Conservation (phyloP, 35 echinoderm and acorn worm species). For the Ptychodera flava region DNA sequence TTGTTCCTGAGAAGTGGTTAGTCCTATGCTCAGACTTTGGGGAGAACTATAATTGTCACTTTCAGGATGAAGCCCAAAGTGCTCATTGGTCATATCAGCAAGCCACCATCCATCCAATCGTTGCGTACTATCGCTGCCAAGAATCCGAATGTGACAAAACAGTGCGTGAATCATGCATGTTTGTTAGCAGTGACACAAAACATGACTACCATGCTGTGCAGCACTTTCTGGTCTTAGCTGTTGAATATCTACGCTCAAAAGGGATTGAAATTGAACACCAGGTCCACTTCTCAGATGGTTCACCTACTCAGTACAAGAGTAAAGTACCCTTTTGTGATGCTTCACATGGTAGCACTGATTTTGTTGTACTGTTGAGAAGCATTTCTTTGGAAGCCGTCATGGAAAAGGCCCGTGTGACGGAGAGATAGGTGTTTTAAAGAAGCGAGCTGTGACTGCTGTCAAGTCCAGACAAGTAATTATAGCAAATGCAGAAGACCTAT, state of each 20-base stretch:
- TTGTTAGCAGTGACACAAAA: slow-evolving; percentile 30
- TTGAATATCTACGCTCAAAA: not conserved
- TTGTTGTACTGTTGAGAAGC: slow-evolving; percentile 36
- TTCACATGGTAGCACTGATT: slow-evolving; percentile 14
- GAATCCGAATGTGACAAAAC: slow-evolving; percentile 1
- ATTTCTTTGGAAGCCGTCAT: slow-evolving; percentile 58
- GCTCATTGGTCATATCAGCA: slow-evolving; percentile 57
- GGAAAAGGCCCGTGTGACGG: slow-evolving; percentile 54
- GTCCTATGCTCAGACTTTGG: slow-evolving; percentile 50
- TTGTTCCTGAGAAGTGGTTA: slow-evolving; percentile 5
- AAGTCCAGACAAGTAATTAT: slow-evolving; percentile 7
- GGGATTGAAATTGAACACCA: slow-evolving; percentile 15
- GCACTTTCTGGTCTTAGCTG: slow-evolving; percentile 15
- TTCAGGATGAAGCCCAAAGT: slow-evolving; percentile 52
- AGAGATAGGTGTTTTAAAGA: slow-evolving; percentile 68
- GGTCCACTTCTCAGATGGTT: slow-evolving; percentile 39
- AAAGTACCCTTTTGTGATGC: slow-evolving; percentile 30
- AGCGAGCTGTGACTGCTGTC: slow-evolving; percentile 6
- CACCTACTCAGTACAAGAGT: slow-evolving; percentile 52
- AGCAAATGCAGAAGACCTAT: slow-evolving; percentile 4
- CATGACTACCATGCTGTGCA: slow-evolving; percentile 58
- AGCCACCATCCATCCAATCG: slow-evolving; percentile 55
- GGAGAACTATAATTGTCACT: slow-evolving; percentile 58
- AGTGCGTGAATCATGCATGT: slow-evolving; percentile 23
- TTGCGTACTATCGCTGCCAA: slow-evolving; percentile 32